These are phyloP conservation scores for Myocastor coypus DNA, from an alignment of 2,113 vertebrate genomes.

Conservation along the genomic window DNA sequence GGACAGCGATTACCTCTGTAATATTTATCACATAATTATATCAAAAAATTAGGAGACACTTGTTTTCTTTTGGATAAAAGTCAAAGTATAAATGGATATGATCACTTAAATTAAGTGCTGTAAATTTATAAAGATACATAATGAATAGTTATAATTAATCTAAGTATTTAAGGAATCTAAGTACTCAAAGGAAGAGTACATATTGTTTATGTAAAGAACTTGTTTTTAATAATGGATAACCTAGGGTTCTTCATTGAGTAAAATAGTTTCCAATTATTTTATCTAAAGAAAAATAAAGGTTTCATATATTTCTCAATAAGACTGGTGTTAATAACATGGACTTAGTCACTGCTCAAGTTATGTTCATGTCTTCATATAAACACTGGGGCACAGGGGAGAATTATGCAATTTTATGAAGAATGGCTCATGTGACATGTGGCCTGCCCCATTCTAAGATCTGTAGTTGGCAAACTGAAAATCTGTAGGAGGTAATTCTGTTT, in stretches of 20 bases:
- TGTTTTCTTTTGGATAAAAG: neutral
- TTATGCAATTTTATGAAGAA: neutral
- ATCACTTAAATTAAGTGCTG: neutral
- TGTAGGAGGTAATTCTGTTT: neutral
- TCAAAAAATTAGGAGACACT: neutral
- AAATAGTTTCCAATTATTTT: neutral
- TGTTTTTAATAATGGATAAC: neutral
- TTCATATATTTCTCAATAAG: neutral
- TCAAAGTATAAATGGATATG: neutral
- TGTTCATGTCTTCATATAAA: neutral
- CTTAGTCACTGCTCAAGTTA: neutral
- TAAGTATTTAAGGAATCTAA: too few relatives aligned
- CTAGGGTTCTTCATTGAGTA: neutral
- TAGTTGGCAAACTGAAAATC: neutral
- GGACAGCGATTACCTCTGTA: neutral
- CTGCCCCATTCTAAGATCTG: neutral
- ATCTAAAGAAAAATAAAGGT: neutral
- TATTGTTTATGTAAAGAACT: conserved; percentile 5
- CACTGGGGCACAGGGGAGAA: neutral
- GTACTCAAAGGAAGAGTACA: neutral
- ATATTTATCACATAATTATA: neutral
- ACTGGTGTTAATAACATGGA: neutral
- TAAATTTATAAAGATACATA: neutral
- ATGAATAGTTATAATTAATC: neutral
- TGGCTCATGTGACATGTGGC: neutral